Evolutionary conservation across 2,888 invertebrate species (phyloP), one percentile per base, ranked within the genome.

Genomic region (Bhutanitis thaidina): DNA sequence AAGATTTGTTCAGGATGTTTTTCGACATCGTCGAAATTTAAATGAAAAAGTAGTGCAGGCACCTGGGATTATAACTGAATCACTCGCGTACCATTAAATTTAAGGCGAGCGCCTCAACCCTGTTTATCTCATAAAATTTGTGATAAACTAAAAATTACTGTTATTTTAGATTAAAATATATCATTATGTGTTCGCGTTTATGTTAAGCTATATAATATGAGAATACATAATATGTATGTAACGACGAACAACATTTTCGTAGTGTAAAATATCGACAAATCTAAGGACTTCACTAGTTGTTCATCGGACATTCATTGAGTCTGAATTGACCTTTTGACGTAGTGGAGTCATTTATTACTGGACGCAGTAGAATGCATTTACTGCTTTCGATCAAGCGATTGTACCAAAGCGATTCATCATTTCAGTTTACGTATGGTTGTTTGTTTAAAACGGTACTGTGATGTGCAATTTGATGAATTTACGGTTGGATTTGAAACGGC

Each of bases 291-390:
- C 59, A 57, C 57, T 58, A 45, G 7, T 10, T 54, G 16, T 43
- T 48, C 52, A 64, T 67, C 60, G 68, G 70, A 72, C 76, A 65
- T 74, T 74, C 65, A 79, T 77, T 67, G 69, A 57, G 58, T 60
- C 58, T 49, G 61, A 69, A 77, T 73, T 77, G 77, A 74, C 76
- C 75, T 69, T 63, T 65, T 77, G 80, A 84, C 71, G 65, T 70
- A 83, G 76, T 71, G 68, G 57, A 59, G 64, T 70, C 74, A 76
- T 82, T 82, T 74, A 76, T 80, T 71, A 75, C 58, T 38, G 56
- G 57, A 56, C 57, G 60, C 60, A 56, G 54, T 60, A 59, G 56
- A 67, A 65, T 66, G 68, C 69, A 68, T 56, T 62, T 49, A 40
- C 47, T 29, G 43, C 39, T 35, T 43, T 35, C 16, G 47, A 52